phyloP scores from a whole-genome alignment of 2,888 invertebrate genomes.

The Incurvaria masculella region DNA sequence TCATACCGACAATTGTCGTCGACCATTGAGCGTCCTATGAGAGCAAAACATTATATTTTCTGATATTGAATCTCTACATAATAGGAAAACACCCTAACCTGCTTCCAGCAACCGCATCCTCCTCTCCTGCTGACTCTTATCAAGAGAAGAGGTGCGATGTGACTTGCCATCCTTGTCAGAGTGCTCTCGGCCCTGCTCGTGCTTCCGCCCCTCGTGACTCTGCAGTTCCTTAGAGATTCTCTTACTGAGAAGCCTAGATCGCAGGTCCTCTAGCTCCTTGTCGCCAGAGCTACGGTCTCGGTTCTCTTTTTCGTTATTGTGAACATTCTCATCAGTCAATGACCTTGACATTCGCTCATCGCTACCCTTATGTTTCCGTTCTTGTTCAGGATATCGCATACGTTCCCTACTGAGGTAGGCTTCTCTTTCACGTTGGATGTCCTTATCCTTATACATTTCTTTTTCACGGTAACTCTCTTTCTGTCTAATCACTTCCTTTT shows the following conservation, averaged over 20 bases:
- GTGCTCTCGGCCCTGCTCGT: constrained; percentile 40
- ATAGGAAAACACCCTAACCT: constrained; percentile 52
- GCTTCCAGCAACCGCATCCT: constrained; percentile 68
- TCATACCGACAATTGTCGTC: no score
- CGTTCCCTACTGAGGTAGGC: constrained; percentile 28
- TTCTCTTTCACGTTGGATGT: constrained; percentile 20
- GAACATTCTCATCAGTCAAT: constrained; percentile 37
- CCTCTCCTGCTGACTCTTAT: constrained; percentile 56
- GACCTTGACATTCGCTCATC: constrained; percentile 41
- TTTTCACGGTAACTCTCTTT: constrained; percentile 30
- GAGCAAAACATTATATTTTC: no score
- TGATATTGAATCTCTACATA: no score
- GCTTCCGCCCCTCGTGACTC: constrained; percentile 38
- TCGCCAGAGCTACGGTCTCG: constrained; percentile 49
- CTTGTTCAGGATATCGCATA: constrained; percentile 35
- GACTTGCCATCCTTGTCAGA: constrained; percentile 43
- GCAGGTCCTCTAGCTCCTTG: constrained; percentile 69
- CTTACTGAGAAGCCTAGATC: constrained; percentile 69
- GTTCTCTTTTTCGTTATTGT: constrained; percentile 48
- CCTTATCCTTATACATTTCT: constrained; percentile 3
- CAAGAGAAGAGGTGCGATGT: constrained; percentile 36
- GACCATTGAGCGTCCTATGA: no score
- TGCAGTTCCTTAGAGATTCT: constrained; percentile 64
- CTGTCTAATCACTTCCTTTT: constrained; percentile 15
- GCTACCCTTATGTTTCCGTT: constrained; percentile 36